phyloP scores from a whole-genome alignment of 2,888 invertebrate genomes.

The Neoitamus cyanurus region DNA sequence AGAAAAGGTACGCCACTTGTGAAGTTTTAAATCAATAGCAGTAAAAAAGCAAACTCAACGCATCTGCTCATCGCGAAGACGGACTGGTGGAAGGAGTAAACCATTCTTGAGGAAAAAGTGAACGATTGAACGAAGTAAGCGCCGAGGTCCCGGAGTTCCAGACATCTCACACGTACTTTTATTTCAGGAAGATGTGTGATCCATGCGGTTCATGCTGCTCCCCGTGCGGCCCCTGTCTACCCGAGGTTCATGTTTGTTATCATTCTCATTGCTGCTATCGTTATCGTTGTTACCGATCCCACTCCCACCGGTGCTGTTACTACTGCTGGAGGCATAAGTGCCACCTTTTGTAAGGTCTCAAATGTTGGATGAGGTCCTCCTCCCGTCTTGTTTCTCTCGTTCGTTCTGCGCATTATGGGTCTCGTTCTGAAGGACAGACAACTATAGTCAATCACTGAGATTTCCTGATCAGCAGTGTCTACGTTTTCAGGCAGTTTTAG shows the following conservation, averaged over 20 bases:
- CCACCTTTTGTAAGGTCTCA: neutral
- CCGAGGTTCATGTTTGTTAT: conserved; percentile 26
- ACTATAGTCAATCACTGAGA: conserved; percentile 25
- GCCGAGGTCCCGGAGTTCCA: neutral
- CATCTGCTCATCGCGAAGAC: neutral
- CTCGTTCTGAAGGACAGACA: conserved; percentile 36
- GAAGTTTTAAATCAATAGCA: neutral
- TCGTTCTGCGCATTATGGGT: conserved; percentile 19
- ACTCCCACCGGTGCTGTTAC: conserved; percentile 20
- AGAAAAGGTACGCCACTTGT: neutral
- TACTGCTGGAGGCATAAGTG: conserved; percentile 34
- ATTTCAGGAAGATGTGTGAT: conserved; percentile 34
- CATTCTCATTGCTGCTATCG: conserved; percentile 26
- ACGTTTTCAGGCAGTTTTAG: conserved; percentile 5
- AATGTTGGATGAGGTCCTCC: neutral
- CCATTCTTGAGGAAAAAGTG: neutral
- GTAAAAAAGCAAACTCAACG: neutral
- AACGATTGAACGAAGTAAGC: neutral
- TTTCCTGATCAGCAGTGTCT: neutral
- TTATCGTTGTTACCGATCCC: neutral
- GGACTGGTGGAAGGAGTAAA: neutral
- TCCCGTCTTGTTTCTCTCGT: neutral
- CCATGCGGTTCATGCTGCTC: conserved; percentile 32
- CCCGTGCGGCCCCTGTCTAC: neutral
- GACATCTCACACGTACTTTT: neutral